phyloP scores from a whole-genome alignment of 1,140 invertebrate genomes.

The Aphis craccivora region DNA sequence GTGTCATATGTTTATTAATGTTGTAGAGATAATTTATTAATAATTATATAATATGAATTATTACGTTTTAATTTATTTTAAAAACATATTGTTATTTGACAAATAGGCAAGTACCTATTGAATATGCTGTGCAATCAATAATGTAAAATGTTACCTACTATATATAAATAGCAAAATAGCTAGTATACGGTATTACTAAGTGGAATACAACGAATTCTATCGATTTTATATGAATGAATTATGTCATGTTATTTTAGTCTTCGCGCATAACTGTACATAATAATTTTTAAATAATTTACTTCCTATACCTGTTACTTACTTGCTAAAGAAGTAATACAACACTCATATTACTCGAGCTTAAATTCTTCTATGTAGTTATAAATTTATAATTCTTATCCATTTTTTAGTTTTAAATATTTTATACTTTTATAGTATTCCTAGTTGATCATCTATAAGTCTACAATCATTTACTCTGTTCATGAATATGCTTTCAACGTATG shows the following conservation, averaged over 20 bases:
- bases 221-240: too few relatives aligned
- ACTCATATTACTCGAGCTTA: neutral
- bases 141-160: too few relatives aligned
- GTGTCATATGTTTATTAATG: neutral
- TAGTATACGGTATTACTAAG: too few relatives aligned
- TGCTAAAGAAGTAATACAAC: neutral
- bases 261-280: neutral
- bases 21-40: neutral
- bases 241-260: neutral
- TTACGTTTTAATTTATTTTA: too few relatives aligned
- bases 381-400: neutral
- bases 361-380: neutral
- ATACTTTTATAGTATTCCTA: neutral
- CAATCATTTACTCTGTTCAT: neutral
- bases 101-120: too few relatives aligned
- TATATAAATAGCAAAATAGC: too few relatives aligned
- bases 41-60: too few relatives aligned
- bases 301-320: neutral
- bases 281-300: neutral
- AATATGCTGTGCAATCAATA: too few relatives aligned
- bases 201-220: too few relatives aligned
- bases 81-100: too few relatives aligned
- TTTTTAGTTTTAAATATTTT: neutral
- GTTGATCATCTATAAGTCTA: neutral
- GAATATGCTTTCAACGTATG: neutral